phyloP scores from a whole-genome alignment of 2,113 vertebrate genomes.

The Ameiurus melas region DNA sequence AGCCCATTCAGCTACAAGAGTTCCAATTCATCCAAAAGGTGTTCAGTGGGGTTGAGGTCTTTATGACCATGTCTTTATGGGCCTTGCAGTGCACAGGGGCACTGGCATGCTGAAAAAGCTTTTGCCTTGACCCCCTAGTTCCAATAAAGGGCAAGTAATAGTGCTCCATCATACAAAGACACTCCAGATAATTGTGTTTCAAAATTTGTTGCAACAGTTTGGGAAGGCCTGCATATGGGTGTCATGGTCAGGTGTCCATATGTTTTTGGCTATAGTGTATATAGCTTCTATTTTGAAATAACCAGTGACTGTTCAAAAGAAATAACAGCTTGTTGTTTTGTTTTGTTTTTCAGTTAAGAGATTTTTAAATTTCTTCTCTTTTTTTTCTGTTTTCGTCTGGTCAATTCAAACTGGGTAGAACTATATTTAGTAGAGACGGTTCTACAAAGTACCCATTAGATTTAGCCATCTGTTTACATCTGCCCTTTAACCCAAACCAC shows the following conservation, averaged over 20 bases:
- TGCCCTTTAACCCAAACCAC: too few species aligned
- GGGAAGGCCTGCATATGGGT: not conserved
- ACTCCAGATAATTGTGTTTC: not conserved
- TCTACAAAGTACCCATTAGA: not conserved
- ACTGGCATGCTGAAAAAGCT: not conserved
- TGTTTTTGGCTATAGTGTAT: not conserved
- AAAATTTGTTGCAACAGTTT: not conserved
- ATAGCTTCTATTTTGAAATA: not conserved
- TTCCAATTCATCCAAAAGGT: not conserved
- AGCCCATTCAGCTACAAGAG: not conserved
- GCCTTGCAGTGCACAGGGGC: not conserved
- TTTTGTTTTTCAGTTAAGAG: too few species aligned
- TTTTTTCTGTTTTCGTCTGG: too few species aligned
- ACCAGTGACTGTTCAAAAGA: not conserved
- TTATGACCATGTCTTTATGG: not conserved
- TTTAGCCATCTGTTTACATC: not conserved
- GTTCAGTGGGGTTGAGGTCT: not conserved
- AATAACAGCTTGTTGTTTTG: not conserved
- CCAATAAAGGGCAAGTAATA: not conserved
- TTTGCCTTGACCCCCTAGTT: not conserved
- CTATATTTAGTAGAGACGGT: too few species aligned
- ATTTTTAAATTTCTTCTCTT: too few species aligned
- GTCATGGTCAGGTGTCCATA: not conserved
- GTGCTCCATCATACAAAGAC: not conserved
- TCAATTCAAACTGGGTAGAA: too few species aligned